Evolutionary conservation across 23 tunicate species (phyloP).

Genomic region (Phallusia fumigata): DNA sequence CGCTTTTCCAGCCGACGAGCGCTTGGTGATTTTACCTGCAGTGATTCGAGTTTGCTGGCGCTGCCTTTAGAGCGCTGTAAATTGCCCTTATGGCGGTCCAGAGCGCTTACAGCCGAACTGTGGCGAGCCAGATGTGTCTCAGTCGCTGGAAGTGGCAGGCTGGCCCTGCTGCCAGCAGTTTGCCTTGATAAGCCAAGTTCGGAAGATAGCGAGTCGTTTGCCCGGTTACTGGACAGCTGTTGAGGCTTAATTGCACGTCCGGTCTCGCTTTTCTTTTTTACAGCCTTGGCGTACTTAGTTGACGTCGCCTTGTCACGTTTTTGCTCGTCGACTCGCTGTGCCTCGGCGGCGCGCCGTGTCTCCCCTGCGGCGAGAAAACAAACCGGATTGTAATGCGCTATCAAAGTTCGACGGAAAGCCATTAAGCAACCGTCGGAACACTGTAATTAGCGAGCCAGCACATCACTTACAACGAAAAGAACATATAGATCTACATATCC

Average conservation of each 20-base stretch:
- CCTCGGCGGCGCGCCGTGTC: constrained; percentile 35
- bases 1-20: constrained; percentile 15
- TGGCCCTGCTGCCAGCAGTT: constrained; percentile 48
- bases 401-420: too few relatives aligned
- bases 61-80: constrained; percentile 46
- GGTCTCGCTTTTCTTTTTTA: constrained; percentile 6
- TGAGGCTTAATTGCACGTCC: background rate
- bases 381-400: background rate
- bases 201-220: constrained; percentile 33
- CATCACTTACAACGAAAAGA: too few relatives aligned
- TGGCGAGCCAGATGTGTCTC: constrained; percentile 56
- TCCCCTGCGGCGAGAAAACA: constrained; percentile 18
- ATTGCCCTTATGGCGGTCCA: constrained; percentile 69
- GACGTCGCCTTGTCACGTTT: background rate
- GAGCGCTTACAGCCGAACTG: constrained; percentile 74
- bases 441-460: too few relatives aligned
- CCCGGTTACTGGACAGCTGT: background rate
- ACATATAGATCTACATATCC: too few relatives aligned
- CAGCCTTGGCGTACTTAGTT: constrained; percentile 12
- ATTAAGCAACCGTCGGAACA: too few relatives aligned
- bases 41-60: background rate
- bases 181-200: constrained; percentile 42
- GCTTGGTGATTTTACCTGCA: constrained; percentile 41
- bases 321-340: background rate
- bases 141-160: constrained; percentile 51